phyloP scores from a whole-genome alignment of 2,888 invertebrate genomes.

The Pycnomerus fuliginosus region DNA sequence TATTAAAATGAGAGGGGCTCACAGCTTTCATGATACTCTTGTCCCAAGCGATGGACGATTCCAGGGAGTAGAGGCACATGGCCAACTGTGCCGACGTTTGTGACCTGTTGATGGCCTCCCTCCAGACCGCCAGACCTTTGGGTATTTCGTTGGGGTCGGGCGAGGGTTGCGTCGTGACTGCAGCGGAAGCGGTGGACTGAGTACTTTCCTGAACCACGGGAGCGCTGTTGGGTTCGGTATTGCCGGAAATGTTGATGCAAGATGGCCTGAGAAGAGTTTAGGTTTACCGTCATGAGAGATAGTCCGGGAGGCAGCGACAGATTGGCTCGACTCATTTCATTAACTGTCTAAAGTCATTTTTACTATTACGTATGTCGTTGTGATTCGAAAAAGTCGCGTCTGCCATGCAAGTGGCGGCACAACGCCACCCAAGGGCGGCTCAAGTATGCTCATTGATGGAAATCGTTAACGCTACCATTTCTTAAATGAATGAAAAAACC shows the following conservation, averaged over 20 bases:
- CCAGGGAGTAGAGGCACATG: constrained; percentile 85
- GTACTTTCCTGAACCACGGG: constrained; percentile 55
- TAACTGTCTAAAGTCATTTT: neutral
- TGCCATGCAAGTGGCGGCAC: too few relatives aligned
- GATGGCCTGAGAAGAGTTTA: constrained; percentile 17
- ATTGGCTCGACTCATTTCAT: too few relatives aligned
- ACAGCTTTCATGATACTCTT: constrained; percentile 99
- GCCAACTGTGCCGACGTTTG: constrained; percentile 88
- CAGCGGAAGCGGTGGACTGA: constrained; percentile 23
- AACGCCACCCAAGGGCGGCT: too few relatives aligned
- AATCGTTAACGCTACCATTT: too few relatives aligned
- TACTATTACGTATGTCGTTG: neutral
- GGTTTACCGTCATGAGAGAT: constrained; percentile 10
- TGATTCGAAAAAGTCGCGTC: too few relatives aligned
- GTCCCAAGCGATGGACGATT: constrained; percentile 96
- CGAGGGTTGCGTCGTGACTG: constrained; percentile 31
- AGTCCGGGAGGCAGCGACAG: too few relatives aligned
- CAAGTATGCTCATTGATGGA: too few relatives aligned
- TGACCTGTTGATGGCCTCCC: constrained; percentile 81
- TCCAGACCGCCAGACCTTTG: constrained; percentile 83
- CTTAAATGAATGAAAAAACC: too few relatives aligned
- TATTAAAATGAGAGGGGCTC: constrained; percentile 59
- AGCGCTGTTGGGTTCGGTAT: constrained; percentile 64
- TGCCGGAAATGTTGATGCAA: constrained; percentile 44
- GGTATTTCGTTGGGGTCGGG: constrained; percentile 60